These are phyloP conservation scores for Polymixis lichenea DNA, from an alignment of 2,888 invertebrate species.

Conservation along the genomic window DNA sequence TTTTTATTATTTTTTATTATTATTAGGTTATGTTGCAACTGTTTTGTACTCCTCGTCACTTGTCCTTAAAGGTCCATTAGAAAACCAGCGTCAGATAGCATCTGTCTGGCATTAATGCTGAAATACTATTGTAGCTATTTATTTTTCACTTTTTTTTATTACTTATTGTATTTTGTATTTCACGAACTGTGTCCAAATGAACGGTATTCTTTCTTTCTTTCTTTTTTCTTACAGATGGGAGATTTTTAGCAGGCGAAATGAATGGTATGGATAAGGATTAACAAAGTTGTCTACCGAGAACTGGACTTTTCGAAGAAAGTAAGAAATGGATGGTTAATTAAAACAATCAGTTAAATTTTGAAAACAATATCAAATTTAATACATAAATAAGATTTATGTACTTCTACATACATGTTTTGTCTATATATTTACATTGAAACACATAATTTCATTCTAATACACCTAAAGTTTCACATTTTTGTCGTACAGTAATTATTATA, in stretches of 20 bases:
- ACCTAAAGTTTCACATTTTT: conserved; percentile 82
- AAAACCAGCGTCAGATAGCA: too few species aligned
- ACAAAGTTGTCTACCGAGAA: background rate
- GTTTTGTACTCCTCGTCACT: too few species aligned
- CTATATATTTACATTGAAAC: conserved; percentile 90
- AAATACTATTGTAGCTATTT: too few species aligned
- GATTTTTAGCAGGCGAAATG: background rate
- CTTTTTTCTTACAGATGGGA: too few species aligned
- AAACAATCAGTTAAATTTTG: conserved; percentile 87
- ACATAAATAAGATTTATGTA: conserved; percentile 91
- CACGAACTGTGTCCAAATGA: too few species aligned
- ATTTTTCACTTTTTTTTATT: too few species aligned
- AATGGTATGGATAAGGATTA: background rate
- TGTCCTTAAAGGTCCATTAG: too few species aligned
- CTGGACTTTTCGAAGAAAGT: background rate
- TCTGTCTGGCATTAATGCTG: too few species aligned
- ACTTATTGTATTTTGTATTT: too few species aligned
- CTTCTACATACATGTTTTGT: conserved; percentile 89
- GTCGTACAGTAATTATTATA: conserved; percentile 79
- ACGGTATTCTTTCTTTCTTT: too few species aligned
- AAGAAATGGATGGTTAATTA: conserved; percentile 64
- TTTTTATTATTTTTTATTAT: too few species aligned
- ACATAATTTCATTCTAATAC: conserved; percentile 87
- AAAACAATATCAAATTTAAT: conserved; percentile 91
- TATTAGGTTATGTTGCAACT: too few species aligned